Evolutionary conservation across 2,113 vertebrate genomes (phyloP), one percentile per base, ranked within the genome.

Genomic region (Uropsilus gracilis): DNA sequence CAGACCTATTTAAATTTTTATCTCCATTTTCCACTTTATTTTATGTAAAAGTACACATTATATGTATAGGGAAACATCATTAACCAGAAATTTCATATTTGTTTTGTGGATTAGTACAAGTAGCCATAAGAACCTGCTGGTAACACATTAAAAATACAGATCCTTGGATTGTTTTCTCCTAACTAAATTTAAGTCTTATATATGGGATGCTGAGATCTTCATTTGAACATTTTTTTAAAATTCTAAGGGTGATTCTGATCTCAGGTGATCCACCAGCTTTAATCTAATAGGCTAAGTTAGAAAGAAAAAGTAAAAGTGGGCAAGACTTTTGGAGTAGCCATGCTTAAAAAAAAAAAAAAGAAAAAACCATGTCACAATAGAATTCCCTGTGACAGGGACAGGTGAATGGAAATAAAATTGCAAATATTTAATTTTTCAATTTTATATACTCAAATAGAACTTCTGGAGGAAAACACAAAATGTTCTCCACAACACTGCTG

Each of bases 381-480:
- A 78, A 94, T 59, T 55, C 59, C 32, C 66, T 12, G 7, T 48
- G 76, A 34, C 72, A 72, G 77, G 26, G 8, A 18, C 24, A 55
- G 34, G 22, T 73, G 64, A 88, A 89, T 37, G 26, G 42, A 97
- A 96, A 87, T 28, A 59, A 32, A 30, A 73, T 73, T 57, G 44
- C 28, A 94, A 78, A 85, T 61, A 37, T 66, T 32, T 77, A 69
- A 64, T 64, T 59, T 64, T 88, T 48, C 59, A 78, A 71, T 81
- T 90, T 24, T 73, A 26, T 48, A 39, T 90, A 75, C 63, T 64
- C 75, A 91, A 86, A 91, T 61, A 68, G 30, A 83, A 83, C 32
- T 86, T 94, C 46, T 69, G 17, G 30, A 87, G 44, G 32, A 85
- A 91, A 95, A 72, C 50, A n/a, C 5, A 37, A 55, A 72, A 87